Evolutionary conservation across 2,797 vertebrate species (phyloP).

Genomic region (Pangasius macronema): DNA sequence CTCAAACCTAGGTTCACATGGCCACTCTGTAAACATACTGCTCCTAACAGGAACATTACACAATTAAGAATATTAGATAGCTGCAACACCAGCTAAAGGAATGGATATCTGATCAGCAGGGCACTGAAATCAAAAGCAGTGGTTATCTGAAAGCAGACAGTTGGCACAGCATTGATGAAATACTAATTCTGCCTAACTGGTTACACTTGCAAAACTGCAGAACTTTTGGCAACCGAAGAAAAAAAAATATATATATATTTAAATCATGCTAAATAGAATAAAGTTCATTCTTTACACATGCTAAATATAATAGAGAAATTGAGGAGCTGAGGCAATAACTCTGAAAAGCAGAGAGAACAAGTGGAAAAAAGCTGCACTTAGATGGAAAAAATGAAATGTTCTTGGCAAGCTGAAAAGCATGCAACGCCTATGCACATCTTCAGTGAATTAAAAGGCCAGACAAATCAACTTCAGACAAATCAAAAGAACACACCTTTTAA

Average conservation of each 20-base stretch:
- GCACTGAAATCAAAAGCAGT: conserved; percentile 46
- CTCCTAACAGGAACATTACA: conserved; percentile 36
- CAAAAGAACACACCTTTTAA: background rate
- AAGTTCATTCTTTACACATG: conserved; percentile 56
- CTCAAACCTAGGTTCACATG: conserved; percentile 26
- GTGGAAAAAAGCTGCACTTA: conserved; percentile 11
- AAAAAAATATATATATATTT: conserved; percentile 29
- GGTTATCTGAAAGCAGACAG: conserved; percentile 51
- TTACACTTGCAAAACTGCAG: conserved; percentile 33
- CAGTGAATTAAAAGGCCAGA: conserved; percentile 21
- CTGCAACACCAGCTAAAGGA: conserved; percentile 51
- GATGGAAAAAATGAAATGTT: background rate
- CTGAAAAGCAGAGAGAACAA: conserved; percentile 54
- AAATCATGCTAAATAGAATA: conserved; percentile 1
- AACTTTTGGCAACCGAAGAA: conserved; percentile 59
- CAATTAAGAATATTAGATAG: background rate
- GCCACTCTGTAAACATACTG: conserved; percentile 44
- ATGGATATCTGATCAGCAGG: conserved; percentile 51
- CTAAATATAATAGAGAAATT: conserved; percentile 58
- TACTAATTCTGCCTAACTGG: background rate
- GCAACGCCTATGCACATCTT: conserved; percentile 1
- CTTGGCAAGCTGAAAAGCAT: background rate
- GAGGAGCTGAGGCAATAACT: conserved; percentile 59
- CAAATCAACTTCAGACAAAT: conserved; percentile 1
- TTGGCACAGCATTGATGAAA: conserved; percentile 49